Base-by-base conservation (phyloP, 2,113 vertebrate species). In the Speoplatyrhinus poulsoni region DNA sequence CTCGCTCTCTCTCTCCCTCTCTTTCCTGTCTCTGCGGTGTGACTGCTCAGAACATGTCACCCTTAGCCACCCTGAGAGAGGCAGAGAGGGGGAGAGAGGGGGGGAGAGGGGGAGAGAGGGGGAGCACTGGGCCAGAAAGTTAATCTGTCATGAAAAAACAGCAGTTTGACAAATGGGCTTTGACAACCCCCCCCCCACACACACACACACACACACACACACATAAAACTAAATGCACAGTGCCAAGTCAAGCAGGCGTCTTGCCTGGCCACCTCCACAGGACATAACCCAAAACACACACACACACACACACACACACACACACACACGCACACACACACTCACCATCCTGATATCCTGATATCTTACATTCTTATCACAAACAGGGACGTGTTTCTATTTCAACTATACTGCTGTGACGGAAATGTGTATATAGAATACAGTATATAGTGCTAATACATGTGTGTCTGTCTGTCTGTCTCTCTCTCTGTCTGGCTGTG, bases 111-210 rank as follows among this genome's bases (percentile, higher is more conserved):
- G 13, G 50, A 53, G 68, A 58, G 60, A 46, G 32, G 65, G 54
- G 58, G 72, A 68, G 70, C 75, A 74, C 53, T 78, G 83, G 75
- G 64, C 58, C 70, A 67, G 71, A 77, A 80, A 85, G 70, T 64
- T 59, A 81, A 76, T 41, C 67, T 80, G 83, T 86, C 82, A 80
- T 62, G 52, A 79, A 71, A 81, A 62, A 72, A 75, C 73, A 62
- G 63, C 69, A 12, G 49, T 66, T 69, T 86, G 86, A 85, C 67
- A 79, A 88, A 87, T 72, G 77, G 68, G 72, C 70, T 7, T 69
- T 65, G 81, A 79, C 81, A 75, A 60, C 47, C 59, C 63, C 59
- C 19, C 57, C n/a, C 61, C 12, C 46, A 62, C 62, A 41, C 67
- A 49, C 58, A 47, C 41, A 41, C 67, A 26, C 33, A 17, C 53